phyloP scores from a whole-genome alignment of 1,140 invertebrate genomes.

The Ostrea edulis region DNA sequence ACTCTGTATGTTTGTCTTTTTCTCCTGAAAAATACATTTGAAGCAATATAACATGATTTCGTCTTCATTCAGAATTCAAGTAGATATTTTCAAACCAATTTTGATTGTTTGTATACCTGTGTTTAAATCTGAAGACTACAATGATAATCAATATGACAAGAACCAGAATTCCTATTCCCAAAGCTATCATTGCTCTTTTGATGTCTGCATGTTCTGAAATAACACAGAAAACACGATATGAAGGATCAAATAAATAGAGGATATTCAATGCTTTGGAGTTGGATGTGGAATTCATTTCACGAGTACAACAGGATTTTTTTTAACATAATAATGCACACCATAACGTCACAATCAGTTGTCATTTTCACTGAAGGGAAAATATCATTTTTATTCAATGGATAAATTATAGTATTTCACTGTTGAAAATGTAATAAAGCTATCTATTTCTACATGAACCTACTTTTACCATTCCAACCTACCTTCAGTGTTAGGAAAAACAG shows the following conservation, averaged over 20 bases:
- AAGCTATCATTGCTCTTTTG: constrained; percentile 59
- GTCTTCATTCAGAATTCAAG: not conserved
- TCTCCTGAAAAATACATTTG: constrained; percentile 54
- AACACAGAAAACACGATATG: not conserved
- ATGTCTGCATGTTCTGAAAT: constrained; percentile 1
- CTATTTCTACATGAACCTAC: not conserved
- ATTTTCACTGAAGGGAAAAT: no score
- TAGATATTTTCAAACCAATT: not conserved
- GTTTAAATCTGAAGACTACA: constrained; percentile 66
- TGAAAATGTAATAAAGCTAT: not conserved
- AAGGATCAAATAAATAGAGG: no score
- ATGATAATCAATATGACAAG: constrained; percentile 64
- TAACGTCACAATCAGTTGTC: no score
- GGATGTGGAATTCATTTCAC: no score
- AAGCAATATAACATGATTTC: not conserved
- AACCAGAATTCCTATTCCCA: constrained; percentile 73
- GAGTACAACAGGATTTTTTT: no score
- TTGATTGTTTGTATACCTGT: constrained; percentile 59
- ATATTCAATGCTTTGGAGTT: no score
- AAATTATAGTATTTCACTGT: no score
- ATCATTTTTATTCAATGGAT: no score
- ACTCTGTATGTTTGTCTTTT: constrained; percentile 60
- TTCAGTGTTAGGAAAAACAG: not conserved
- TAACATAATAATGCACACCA: no score
- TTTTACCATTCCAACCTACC: not conserved